phyloP scores from a whole-genome alignment of 2,888 invertebrate species.

The Lucinisca nassula region DNA sequence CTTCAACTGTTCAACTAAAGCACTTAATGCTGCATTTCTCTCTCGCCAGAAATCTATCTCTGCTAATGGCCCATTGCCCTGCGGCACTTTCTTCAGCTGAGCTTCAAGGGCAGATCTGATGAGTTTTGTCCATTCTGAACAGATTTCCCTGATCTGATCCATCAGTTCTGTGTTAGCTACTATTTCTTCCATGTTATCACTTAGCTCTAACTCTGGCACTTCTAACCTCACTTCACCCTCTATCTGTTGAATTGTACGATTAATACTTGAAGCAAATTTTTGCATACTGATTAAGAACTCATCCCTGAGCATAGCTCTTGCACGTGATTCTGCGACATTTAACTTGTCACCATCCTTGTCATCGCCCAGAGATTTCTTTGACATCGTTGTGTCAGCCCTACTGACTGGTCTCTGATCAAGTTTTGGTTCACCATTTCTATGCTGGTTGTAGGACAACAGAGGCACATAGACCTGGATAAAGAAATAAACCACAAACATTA shows the following conservation, averaged over 20 bases:
- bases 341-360: constrained; percentile 67
- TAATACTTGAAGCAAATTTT: constrained; percentile 89
- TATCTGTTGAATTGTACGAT: constrained; percentile 92
- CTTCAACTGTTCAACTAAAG: constrained; percentile 94
- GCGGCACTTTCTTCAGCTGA: constrained; percentile 86
- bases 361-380: constrained; percentile 64
- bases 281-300: constrained; percentile 89
- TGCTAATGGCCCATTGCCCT: constrained; percentile 93
- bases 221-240: constrained; percentile 92
- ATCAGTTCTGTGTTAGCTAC: constrained; percentile 83
- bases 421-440: constrained; percentile 78
- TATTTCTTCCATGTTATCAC: constrained; percentile 87
- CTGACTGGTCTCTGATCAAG: constrained; percentile 71
- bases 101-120: constrained; percentile 84
- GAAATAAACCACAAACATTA: neutral
- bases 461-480: constrained; percentile 86
- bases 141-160: constrained; percentile 89
- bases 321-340: constrained; percentile 82
- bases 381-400: constrained; percentile 71
- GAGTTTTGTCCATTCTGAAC: constrained; percentile 89
- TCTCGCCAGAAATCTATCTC: constrained; percentile 96
- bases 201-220: constrained; percentile 83
- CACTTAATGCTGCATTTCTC: constrained; percentile 93
- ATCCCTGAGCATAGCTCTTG: constrained; percentile 88
- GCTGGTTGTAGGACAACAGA: constrained; percentile 86